phyloP scores from a whole-genome alignment of 2,113 vertebrate species.

The Hyperopisus bebe region DNA sequence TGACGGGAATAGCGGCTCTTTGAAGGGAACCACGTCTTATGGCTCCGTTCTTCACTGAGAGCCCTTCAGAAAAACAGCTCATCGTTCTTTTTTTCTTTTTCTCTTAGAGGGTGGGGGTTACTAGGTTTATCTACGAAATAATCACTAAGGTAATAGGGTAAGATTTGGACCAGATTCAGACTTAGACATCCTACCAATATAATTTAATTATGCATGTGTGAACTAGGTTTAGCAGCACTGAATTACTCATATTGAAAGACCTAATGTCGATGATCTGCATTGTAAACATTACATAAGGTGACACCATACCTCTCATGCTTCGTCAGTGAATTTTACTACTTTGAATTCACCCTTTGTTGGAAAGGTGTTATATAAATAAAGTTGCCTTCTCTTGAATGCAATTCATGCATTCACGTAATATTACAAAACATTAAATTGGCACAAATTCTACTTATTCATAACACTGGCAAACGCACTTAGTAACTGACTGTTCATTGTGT shows the following conservation, averaged over 20 bases:
- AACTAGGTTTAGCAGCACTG: neutral
- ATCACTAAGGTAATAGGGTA: neutral
- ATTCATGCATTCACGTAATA: neutral
- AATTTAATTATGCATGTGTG: neutral
- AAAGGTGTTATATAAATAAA: neutral
- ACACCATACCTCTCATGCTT: neutral
- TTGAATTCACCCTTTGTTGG: neutral
- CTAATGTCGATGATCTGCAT: neutral
- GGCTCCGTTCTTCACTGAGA: neutral
- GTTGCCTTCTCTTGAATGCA: neutral
- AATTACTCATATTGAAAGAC: neutral
- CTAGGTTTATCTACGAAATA: neutral
- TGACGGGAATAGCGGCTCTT: neutral
- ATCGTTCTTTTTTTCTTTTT: neutral
- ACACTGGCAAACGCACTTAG: slow-evolving; percentile 19
- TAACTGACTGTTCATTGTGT: slow-evolving; percentile 10
- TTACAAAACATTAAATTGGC: neutral
- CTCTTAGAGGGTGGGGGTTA: neutral
- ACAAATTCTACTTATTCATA: neutral
- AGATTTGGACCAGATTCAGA: neutral
- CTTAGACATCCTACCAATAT: neutral
- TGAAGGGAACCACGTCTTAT: neutral
- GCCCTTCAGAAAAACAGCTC: neutral
- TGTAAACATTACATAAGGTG: neutral
- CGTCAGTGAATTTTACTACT: neutral